Base-by-base conservation (phyloP, 1,140 invertebrate genomes). In the Zaprionus africanus region DNA sequence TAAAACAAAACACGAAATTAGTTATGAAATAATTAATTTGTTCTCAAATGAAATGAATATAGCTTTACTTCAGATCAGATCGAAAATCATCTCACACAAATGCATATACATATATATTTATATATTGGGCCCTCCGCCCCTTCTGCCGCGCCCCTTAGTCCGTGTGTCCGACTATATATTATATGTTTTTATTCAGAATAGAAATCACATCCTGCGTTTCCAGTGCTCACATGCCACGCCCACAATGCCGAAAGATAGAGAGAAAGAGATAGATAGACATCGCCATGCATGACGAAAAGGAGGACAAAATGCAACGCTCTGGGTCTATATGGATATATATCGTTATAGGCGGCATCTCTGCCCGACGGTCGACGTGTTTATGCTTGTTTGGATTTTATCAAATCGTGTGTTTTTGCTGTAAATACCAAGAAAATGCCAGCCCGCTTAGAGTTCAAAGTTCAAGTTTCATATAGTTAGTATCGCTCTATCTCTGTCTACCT, bases 1-100 rank as follows among this genome's bases (percentile, higher is more conserved):
- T 67, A 63, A 86, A 82, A 68, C 57, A 66, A 79, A 72, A 78
- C 76, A 76, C 80, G 72, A 86, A 86, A 90, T 90, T 90, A 90
- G 85, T 90, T 90, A 90, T 90, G 67, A 78, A 90, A 90, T 85
- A 90, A 85, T 90, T 90, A 90, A 86, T 90, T 85, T 77, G 57
- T 85, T 85, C 82, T 81, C 83, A 80, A 88, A 65, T 60, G 64
- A 81, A 78, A 79, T 59, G 75, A 76, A 79, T 81, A 90, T 81
- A 84, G 72, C 75, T 74, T 87, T 82, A 77, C 76, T 82, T 87
- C 63, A 86, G 64, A 76, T 46, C 41, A 85, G 71, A 51, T 51
- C 46, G 62, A 78, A 63, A 82, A 77, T 78, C 74, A 78, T 51
- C 41, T 46, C 41, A 46, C 41, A 51, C 46, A 24, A 19, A 19